phyloP scores from a whole-genome alignment of 2,113 vertebrate species.

The Xiphophorus maculatus region DNA sequence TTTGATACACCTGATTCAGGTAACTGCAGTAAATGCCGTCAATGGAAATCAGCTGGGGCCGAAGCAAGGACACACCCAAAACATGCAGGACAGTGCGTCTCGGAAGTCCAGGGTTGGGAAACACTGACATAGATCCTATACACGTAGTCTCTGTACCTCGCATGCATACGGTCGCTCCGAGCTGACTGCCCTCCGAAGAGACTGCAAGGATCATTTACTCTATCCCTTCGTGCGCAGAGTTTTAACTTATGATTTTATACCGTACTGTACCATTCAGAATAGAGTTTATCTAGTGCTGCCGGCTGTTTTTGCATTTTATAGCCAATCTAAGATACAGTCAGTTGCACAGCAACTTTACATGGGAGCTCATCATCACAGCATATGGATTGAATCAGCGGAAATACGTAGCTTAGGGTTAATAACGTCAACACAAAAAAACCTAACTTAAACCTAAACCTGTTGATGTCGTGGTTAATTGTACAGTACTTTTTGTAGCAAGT shows the following conservation, averaged over 20 bases:
- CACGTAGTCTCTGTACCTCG: conserved; percentile 58
- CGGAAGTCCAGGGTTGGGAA: no score
- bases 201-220: conserved; percentile 64
- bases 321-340: conserved; percentile 35
- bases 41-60: no score
- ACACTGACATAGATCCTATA: conserved; percentile 46
- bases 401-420: conserved; percentile 23
- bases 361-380: conserved; percentile 21
- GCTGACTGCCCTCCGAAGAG: conserved; percentile 63
- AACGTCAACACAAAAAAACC: not conserved
- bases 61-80: no score
- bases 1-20: no score
- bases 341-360: conserved; percentile 24
- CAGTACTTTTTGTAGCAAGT: not conserved
- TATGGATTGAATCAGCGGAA: conserved; percentile 18
- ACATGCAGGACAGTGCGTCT: no score
- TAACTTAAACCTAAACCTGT: not conserved
- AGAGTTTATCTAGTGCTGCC: conserved; percentile 33
- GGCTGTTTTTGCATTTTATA: conserved; percentile 35
- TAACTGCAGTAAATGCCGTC: no score
- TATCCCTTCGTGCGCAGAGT: conserved; percentile 30
- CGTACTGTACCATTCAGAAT: conserved; percentile 42
- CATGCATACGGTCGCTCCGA: conserved; percentile 51
- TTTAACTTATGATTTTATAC: conserved; percentile 64
- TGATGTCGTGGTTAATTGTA: not conserved